Conservation (phyloP, 2,113 vertebrate genomes). For the Saccopteryx leptura region DNA sequence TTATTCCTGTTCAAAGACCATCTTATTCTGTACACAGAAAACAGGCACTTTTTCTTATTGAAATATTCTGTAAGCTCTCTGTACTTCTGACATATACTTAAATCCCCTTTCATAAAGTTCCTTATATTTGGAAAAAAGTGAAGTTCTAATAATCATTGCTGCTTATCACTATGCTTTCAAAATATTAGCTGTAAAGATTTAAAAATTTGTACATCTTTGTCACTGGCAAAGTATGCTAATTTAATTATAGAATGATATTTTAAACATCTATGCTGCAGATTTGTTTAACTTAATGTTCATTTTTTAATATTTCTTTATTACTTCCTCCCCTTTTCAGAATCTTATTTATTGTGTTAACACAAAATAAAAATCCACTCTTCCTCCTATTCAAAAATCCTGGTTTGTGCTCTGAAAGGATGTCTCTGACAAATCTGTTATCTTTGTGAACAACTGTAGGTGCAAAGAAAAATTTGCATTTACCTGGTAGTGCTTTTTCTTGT, state of each 20-base stretch:
- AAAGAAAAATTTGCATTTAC: neutral
- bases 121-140: neutral
- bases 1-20: neutral
- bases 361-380: neutral
- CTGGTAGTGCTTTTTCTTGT: neutral
- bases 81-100: neutral
- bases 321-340: neutral
- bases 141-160: neutral
- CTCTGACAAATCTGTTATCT: neutral
- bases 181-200: neutral
- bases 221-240: neutral
- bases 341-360: neutral
- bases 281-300: neutral
- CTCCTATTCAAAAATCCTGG: neutral
- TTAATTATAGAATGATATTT: neutral
- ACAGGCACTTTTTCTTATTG: neutral
- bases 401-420: slow-evolving; percentile 1
- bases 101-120: neutral
- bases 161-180: slow-evolving; percentile 5
- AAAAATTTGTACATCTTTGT: neutral
- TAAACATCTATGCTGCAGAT: neutral
- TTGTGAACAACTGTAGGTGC: neutral
- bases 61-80: neutral
- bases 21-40: neutral
- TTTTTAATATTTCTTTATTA: neutral